Evolutionary conservation across 2,888 invertebrate species (phyloP).

Genomic region (Coenonympha arcania): DNA sequence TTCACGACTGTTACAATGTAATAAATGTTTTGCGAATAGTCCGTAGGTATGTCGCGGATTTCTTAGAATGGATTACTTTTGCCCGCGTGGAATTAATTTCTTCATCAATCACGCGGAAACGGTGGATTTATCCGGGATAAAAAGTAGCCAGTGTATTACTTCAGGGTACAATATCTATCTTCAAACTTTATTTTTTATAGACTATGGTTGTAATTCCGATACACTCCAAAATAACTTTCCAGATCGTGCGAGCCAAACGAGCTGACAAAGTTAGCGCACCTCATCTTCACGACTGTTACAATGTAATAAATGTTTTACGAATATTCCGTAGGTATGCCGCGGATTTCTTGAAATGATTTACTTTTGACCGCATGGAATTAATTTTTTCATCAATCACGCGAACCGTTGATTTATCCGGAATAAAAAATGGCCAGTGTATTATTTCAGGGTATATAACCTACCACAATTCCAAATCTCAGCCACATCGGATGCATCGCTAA

Average conservation of each 20-base stretch:
- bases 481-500: too few species aligned
- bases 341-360: slow-evolving; percentile 3
- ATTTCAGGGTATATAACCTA: too few species aligned
- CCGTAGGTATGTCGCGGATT: slow-evolving; percentile 8
- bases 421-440: too few species aligned
- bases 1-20: slow-evolving; percentile 35
- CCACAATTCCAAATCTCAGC: too few species aligned
- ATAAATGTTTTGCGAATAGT: slow-evolving; percentile 24
- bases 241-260: slow-evolving; percentile 58
- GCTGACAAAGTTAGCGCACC: slow-evolving; percentile 56
- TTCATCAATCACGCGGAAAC: too few species aligned
- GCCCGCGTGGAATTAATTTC: background rate
- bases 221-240: slow-evolving; percentile 65
- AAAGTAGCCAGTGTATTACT: too few species aligned
- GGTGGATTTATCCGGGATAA: too few species aligned
- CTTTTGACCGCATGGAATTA: background rate
- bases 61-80: background rate
- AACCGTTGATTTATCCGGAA: too few species aligned
- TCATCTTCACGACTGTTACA: slow-evolving; percentile 35
- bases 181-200: too few species aligned
- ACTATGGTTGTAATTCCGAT: slow-evolving; percentile 67
- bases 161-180: too few species aligned
- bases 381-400: too few species aligned
- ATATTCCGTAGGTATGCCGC: slow-evolving; percentile 9
- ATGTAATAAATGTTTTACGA: slow-evolving; percentile 30